Evolutionary conservation across 2,888 invertebrate genomes (phyloP).

Genomic region (Acanthosepion pharaonis): DNA sequence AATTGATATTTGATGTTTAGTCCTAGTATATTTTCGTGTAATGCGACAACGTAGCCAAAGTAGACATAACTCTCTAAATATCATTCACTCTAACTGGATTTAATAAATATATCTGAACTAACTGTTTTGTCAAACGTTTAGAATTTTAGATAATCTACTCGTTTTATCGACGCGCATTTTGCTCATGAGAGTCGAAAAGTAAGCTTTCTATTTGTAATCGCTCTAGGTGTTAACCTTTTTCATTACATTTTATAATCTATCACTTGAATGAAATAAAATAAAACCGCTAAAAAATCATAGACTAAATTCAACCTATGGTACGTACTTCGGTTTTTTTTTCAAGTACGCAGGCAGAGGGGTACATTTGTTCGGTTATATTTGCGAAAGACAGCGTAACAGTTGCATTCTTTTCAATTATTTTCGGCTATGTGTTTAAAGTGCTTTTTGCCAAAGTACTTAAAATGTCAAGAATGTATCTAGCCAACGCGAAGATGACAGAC

Average conservation of each 20-base stretch:
- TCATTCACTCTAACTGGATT: no score
- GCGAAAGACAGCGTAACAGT: background rate
- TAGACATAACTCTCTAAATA: no score
- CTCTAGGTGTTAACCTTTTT: background rate
- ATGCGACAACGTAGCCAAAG: no score
- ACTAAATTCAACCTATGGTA: background rate
- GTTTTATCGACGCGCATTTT: no score
- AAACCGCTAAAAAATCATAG: background rate
- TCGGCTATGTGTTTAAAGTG: background rate
- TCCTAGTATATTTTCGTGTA: no score
- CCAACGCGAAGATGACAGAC: background rate
- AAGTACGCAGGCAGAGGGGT: background rate
- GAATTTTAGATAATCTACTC: no score
- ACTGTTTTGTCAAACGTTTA: no score
- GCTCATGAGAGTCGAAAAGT: background rate
- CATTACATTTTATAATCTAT: background rate
- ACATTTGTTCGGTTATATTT: background rate
- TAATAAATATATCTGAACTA: no score
- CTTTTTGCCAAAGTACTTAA: conserved; percentile 8
- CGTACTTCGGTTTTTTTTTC: background rate
- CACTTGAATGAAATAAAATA: background rate
- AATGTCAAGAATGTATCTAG: conserved; percentile 2
- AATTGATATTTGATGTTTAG: no score
- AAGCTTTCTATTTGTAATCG: background rate
- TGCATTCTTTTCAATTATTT: background rate